phyloP scores from a whole-genome alignment of 2,888 invertebrate species.

The Strigamia maritima region DNA sequence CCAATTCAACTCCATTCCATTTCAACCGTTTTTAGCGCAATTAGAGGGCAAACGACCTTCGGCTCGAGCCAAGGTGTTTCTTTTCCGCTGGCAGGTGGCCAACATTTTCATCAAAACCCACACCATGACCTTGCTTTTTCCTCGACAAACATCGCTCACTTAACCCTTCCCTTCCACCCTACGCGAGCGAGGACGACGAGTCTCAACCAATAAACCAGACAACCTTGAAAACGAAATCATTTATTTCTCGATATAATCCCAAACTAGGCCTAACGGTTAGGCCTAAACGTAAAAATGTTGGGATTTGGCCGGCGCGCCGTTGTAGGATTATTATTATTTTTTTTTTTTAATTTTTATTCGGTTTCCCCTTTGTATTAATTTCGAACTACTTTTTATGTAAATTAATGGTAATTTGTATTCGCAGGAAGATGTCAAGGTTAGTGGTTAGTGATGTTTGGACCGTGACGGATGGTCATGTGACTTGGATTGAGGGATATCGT shows the following conservation, averaged over 20 bases:
- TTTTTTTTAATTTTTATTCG: not conserved
- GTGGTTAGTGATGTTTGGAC: not conserved
- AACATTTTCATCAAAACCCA: conserved; percentile 22
- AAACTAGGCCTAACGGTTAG: not conserved
- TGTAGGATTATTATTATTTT: not conserved
- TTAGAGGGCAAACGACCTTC: conserved; percentile 33
- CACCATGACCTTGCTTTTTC: conserved; percentile 24
- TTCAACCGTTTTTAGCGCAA: not conserved
- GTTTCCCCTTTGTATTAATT: not conserved
- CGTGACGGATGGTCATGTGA: not conserved
- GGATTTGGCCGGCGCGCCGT: too few relatives aligned
- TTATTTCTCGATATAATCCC: not conserved
- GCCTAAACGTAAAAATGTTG: too few relatives aligned
- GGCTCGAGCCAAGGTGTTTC: conserved; percentile 13
- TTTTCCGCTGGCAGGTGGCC: conserved; percentile 31
- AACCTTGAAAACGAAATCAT: not conserved
- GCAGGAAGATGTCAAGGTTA: conserved; percentile 23
- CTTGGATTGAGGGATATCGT: not conserved
- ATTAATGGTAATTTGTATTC: not conserved
- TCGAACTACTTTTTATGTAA: conserved; percentile 13
- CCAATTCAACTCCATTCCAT: not conserved
- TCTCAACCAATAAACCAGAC: conserved; percentile 8
- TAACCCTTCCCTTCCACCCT: conserved; percentile 20
- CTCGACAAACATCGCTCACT: conserved; percentile 26
- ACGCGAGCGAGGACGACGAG: conserved; percentile 1